phyloP scores from a whole-genome alignment of 2,113 vertebrate genomes.

The Oenanthe melanoleuca region DNA sequence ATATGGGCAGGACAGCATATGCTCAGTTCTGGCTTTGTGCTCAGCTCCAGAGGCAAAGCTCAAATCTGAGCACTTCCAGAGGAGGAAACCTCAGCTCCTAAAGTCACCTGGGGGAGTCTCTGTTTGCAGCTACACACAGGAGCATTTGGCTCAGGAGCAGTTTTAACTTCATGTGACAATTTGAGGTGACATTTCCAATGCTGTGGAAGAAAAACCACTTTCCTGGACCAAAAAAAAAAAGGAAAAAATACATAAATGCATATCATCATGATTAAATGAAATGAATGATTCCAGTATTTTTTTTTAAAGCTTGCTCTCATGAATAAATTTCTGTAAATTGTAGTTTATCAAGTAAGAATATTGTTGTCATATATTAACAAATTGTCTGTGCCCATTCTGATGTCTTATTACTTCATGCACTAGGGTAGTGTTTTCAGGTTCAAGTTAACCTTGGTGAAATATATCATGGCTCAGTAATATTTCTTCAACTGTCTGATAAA shows the following conservation, averaged over 20 bases:
- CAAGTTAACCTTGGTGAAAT: slow-evolving; percentile 68
- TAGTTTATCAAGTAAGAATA: slow-evolving; percentile 61
- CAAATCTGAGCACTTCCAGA: not conserved
- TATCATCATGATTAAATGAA: slow-evolving; percentile 72
- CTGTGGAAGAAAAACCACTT: slow-evolving; percentile 25
- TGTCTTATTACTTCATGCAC: slow-evolving; percentile 38
- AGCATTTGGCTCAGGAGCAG: slow-evolving; percentile 31
- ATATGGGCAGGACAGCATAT: slow-evolving; percentile 21
- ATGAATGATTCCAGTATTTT: slow-evolving; percentile 68
- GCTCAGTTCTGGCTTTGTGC: not conserved
- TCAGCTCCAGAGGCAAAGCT: slow-evolving; percentile 10
- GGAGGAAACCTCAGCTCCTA: not conserved
- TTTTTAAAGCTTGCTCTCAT: slow-evolving; percentile 47
- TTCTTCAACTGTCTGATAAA: slow-evolving; percentile 76
- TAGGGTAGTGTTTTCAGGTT: slow-evolving; percentile 60
- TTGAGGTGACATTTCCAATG: slow-evolving; percentile 33
- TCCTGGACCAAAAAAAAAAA: not conserved
- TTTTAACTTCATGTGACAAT: slow-evolving; percentile 12
- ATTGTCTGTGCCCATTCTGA: slow-evolving; percentile 59
- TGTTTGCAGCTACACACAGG: not conserved
- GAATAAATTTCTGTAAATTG: slow-evolving; percentile 64
- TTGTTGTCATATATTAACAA: slow-evolving; percentile 70
- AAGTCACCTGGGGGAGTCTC: slow-evolving; percentile 16
- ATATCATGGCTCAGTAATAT: slow-evolving; percentile 49
- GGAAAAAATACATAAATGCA: not conserved